Evolutionary conservation across 1,140 invertebrate species (phyloP).

Genomic region (Drosophila kanapiae): DNA sequence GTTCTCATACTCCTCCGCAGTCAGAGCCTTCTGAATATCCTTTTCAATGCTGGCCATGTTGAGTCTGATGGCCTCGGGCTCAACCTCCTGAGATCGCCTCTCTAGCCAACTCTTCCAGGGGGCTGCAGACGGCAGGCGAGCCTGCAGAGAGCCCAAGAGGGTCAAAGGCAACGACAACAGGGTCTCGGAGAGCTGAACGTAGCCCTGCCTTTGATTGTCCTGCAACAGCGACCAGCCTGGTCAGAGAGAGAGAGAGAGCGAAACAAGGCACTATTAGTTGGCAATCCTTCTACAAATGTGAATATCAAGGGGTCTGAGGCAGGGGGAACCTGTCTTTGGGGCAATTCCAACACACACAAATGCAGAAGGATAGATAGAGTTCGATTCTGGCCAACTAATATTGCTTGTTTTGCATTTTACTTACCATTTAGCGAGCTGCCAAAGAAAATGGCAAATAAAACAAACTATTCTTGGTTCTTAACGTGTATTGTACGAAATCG

Average conservation of each 20-base stretch:
- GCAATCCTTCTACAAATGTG: slow-evolving; percentile 65
- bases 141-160: slow-evolving; percentile 43
- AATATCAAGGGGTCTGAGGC: slow-evolving; percentile 20
- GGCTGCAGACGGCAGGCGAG: slow-evolving; percentile 21
- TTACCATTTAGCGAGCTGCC: slow-evolving; percentile 68
- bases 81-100: background rate
- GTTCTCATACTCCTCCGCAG: slow-evolving; percentile 78
- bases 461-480: slow-evolving; percentile 37
- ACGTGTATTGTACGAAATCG: slow-evolving; percentile 40
- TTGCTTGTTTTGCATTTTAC: slow-evolving; percentile 64
- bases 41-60: slow-evolving; percentile 63
- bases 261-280: slow-evolving; percentile 61
- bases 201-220: slow-evolving; percentile 50
- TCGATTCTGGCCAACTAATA: slow-evolving; percentile 66
- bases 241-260: slow-evolving; percentile 1
- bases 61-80: slow-evolving; percentile 35
- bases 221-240: slow-evolving; percentile 72
- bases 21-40: slow-evolving; percentile 66
- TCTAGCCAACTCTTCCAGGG: slow-evolving; percentile 13
- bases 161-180: slow-evolving; percentile 65
- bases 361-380: slow-evolving; percentile 85
- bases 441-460: slow-evolving; percentile 79
- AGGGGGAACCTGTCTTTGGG: slow-evolving; percentile 21
- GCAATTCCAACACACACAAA: slow-evolving; percentile 70
- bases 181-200: slow-evolving; percentile 46